Evolutionary conservation across 92 coral and sea anemone species (phyloP).

Genomic region (Actinernus sp.): DNA sequence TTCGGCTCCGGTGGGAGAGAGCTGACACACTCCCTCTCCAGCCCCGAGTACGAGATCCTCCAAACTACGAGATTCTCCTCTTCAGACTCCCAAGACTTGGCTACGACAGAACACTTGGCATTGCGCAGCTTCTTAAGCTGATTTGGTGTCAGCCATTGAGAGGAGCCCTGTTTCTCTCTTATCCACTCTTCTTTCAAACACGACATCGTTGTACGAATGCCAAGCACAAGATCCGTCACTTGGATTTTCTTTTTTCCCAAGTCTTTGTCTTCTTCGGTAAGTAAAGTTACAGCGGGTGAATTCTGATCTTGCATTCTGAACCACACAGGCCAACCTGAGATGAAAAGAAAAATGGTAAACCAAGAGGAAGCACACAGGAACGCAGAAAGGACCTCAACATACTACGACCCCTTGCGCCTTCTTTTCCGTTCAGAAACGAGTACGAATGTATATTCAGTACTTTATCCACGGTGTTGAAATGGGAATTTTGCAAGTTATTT

Average conservation of each 20-base stretch:
- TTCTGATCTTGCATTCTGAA: constrained; percentile 40
- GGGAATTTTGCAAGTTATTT: no score
- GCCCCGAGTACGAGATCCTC: constrained; percentile 43
- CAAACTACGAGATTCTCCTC: constrained; percentile 39
- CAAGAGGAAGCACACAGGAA: no score
- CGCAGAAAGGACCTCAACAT: no score
- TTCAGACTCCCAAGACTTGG: constrained; percentile 45
- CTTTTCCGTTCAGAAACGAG: no score
- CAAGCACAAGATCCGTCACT: constrained; percentile 37
- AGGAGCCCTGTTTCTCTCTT: constrained; percentile 7
- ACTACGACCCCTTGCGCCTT: no score
- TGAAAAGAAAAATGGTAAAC: no score
- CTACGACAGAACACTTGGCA: constrained; percentile 21
- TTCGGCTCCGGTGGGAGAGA: constrained; percentile 42
- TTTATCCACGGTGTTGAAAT: no score
- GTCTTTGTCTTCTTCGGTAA: constrained; percentile 27
- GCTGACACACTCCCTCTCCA: constrained; percentile 34
- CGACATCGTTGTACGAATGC: constrained; percentile 42
- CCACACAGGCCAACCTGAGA: constrained; percentile 36
- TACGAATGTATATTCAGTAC: no score
- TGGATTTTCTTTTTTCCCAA: constrained; percentile 10
- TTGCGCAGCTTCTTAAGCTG: constrained; percentile 13
- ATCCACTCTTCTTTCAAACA: constrained; percentile 31
- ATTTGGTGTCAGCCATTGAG: constrained; percentile 29
- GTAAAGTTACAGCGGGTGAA: constrained; percentile 37